A percentile compares a stretch with the other conserved stretches of the same genome.
These are phyloP conservation scores for Pteruthius melanotis DNA, from an alignment of 2,113 vertebrate species.

Conservation along the genomic window DNA sequence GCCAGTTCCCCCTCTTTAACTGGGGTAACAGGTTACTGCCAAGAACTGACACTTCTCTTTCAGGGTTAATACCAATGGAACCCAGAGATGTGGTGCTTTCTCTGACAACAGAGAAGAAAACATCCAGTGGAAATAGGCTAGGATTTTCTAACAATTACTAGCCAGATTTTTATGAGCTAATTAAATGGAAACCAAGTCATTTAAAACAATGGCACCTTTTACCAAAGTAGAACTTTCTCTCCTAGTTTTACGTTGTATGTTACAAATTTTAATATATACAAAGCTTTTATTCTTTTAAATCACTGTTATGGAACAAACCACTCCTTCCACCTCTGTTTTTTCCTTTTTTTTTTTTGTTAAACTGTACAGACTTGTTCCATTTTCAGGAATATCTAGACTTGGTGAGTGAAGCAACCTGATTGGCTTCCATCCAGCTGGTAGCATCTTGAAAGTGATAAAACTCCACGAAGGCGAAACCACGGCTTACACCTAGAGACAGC, in stretches of 20 bases:
- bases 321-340: constrained; percentile 73
- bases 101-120: neutral
- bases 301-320: constrained; percentile 77
- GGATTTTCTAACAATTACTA: neutral
- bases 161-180: neutral
- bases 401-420: constrained; percentile 99
- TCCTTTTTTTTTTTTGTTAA: constrained; percentile 64
- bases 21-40: neutral
- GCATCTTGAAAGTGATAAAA: constrained; percentile 99
- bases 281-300: constrained; percentile 71
- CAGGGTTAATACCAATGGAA: neutral
- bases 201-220: neutral
- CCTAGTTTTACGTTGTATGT: neutral
- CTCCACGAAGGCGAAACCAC: constrained; percentile 99
- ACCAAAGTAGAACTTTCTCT: neutral
- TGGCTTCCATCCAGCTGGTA: constrained; percentile 99
- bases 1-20: neutral
- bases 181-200: neutral
- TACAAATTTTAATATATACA: constrained; percentile 80
- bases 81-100: neutral
- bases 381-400: constrained; percentile 94
- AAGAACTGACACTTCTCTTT: neutral
- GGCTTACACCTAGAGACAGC: constrained; percentile 99
- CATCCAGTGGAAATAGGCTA: neutral
- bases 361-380: constrained; percentile 87